Percentiles rank a stretch among this genome's conserved stretches.
phyloP scores from a whole-genome alignment of 2,888 invertebrate genomes.

The Drosophila falleni region DNA sequence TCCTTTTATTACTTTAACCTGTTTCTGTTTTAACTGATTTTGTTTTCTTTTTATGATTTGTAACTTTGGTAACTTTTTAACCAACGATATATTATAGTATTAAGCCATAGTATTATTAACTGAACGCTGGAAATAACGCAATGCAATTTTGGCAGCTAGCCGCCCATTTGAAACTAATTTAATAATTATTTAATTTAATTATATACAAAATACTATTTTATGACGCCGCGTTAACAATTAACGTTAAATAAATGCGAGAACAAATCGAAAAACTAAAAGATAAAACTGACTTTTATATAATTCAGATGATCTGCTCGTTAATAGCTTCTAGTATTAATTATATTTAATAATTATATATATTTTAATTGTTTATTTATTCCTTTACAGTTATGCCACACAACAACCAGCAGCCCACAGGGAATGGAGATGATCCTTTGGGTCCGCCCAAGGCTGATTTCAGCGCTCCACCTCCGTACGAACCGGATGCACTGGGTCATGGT shows the following conservation, averaged over 20 bases:
- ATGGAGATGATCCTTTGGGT: conserved; percentile 87
- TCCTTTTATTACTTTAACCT: conserved; percentile 20
- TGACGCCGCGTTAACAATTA: conserved; percentile 44
- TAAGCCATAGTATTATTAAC: conserved; percentile 57
- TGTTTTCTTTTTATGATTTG: conserved; percentile 13
- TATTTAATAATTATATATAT: not conserved
- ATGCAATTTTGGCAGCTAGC: conserved; percentile 75
- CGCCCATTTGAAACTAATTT: conserved; percentile 55
- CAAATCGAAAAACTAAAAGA: conserved; percentile 34
- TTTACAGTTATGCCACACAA: conserved; percentile 71
- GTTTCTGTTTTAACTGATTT: conserved; percentile 17
- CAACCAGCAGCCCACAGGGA: conserved; percentile 54
- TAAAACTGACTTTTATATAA: conserved; percentile 24
- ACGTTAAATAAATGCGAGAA: conserved; percentile 57
- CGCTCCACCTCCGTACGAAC: conserved; percentile 95
- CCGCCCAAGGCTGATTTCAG: conserved; percentile 94
- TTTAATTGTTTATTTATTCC: not conserved
- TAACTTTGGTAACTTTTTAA: conserved; percentile 25
- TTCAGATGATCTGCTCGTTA: conserved; percentile 1
- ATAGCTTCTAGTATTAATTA: not conserved
- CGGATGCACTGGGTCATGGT: conserved; percentile 79
- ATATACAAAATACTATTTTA: conserved; percentile 1
- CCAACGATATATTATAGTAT: conserved; percentile 44
- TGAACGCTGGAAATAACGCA: conserved; percentile 53
- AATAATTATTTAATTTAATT: conserved; percentile 57